phyloP scores from a whole-genome alignment of 2,888 invertebrate species.

The Dysmachus trigonus region DNA sequence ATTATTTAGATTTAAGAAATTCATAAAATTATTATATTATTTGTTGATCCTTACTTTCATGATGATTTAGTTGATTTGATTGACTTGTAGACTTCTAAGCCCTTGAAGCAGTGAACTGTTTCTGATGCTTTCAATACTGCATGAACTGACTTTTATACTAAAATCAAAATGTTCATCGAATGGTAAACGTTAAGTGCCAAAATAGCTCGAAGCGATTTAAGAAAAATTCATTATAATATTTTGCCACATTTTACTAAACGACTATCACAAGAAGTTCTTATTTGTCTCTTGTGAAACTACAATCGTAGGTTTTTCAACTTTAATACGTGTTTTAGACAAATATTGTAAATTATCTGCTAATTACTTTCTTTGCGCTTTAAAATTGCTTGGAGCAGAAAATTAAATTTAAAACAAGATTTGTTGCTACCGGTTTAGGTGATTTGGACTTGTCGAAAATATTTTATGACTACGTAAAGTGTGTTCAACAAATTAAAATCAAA shows the following conservation, averaged over 20 bases:
- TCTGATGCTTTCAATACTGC: not conserved
- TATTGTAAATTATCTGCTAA: not conserved
- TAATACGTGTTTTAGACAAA: not conserved
- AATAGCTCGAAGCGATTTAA: not conserved
- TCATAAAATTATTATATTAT: not conserved
- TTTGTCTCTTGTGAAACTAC: not conserved
- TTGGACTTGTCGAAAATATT: not conserved
- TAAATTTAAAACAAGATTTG: not conserved
- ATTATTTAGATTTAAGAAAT: not conserved
- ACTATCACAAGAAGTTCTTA: not conserved
- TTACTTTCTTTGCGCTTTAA: not conserved
- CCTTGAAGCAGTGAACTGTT: not conserved
- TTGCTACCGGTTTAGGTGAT: not conserved
- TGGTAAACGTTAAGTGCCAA: not conserved
- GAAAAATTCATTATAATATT: too few relatives aligned
- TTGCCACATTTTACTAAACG: not conserved
- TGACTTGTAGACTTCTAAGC: not conserved
- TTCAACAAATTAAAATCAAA: not conserved
- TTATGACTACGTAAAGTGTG: too few relatives aligned
- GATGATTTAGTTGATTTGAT: slow-evolving; percentile 38
- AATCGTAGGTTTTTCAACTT: not conserved
- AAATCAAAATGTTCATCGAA: not conserved
- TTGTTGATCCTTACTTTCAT: slow-evolving; percentile 51
- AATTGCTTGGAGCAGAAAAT: not conserved
- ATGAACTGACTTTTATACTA: not conserved